Evolutionary conservation across 2,888 invertebrate species (phyloP).

Genomic region (Ecliptopera silaceata): DNA sequence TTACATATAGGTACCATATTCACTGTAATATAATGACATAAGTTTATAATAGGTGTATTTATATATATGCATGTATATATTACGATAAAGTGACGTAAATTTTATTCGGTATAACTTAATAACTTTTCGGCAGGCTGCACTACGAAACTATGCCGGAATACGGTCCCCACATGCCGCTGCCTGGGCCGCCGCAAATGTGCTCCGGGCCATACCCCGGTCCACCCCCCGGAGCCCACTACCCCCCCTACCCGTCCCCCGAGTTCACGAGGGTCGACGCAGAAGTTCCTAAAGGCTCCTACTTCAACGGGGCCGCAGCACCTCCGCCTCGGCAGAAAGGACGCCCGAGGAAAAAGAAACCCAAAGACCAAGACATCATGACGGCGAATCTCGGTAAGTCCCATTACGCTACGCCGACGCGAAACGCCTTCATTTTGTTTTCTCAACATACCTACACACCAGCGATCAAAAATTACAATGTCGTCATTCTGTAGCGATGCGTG

Average conservation of each 20-base stretch:
- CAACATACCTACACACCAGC: slow-evolving; percentile 22
- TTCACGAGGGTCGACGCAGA: slow-evolving; percentile 78
- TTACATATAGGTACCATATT: too few relatives aligned
- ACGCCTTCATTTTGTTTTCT: slow-evolving; percentile 9
- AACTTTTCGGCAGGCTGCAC: slow-evolving; percentile 63
- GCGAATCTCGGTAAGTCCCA: slow-evolving; percentile 90
- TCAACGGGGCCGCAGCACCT: slow-evolving; percentile 80
- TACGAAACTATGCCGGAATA: slow-evolving; percentile 82
- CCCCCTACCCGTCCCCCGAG: slow-evolving; percentile 83
- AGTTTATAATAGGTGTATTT: too few relatives aligned
- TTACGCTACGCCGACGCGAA: slow-evolving; percentile 28
- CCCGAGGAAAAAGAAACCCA: slow-evolving; percentile 95
- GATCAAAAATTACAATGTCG: slow-evolving; percentile 1
- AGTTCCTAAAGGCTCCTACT: slow-evolving; percentile 81
- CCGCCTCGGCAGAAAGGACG: slow-evolving; percentile 96
- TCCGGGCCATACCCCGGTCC: slow-evolving; percentile 81
- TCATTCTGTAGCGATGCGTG: slow-evolving; percentile 27
- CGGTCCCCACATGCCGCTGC: slow-evolving; percentile 80
- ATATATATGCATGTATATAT: too few relatives aligned
- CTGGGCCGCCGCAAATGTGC: slow-evolving; percentile 83
- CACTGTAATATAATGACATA: too few relatives aligned
- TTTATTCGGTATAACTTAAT: neutral
- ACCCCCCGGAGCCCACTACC: slow-evolving; percentile 72
- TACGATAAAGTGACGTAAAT: too few relatives aligned
- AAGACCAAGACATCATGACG: slow-evolving; percentile 93